Evolutionary conservation across 2,888 invertebrate species (phyloP), one percentile per base, ranked within the genome.

Genomic region (Hypena proboscidalis): DNA sequence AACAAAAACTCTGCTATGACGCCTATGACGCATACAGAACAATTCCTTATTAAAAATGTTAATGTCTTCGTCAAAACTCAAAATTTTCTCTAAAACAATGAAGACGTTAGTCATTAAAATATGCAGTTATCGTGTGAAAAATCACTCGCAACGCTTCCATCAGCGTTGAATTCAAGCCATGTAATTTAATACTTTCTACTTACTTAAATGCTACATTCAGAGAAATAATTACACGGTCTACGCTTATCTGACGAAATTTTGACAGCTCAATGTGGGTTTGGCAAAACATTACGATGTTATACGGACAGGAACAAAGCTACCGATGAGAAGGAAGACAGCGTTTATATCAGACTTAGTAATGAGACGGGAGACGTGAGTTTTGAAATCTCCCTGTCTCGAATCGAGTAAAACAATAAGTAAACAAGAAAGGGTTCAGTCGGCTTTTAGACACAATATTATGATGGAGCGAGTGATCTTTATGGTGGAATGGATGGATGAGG

Each of bases 161-260:
- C 73, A 78, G 65, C 70, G 74, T 58, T 74, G 70, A 61, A 60
- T 58, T 50, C 54, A 66, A 67, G 67, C 64, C 76, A 74, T 83
- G 74, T 85, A 85, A 86, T 86, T 85, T 85, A 74, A 81, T 83
- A 80, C 85, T 86, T 85, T 86, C 84, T 78, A 81, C 72, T 64
- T 66, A 74, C 67, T 72, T 71, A 77, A 82, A 74, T 70, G 72
- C 67, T 72, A 68, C 76, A 76, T 75, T 79, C 76, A 74, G 48
- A 74, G 68, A 76, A 80, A 81, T 87, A 87, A 88, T 87, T 85
- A 88, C 74, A 86, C 74, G 77, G 57, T 69, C 34, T 43, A 59
- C 70, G 77, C 74, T 70, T 77, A 74, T 79, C 78, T 80, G 80
- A 80, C 71, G 70, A 70, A 63, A 70, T 58, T 77, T 83, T 87